phyloP scores from a whole-genome alignment of 2,113 vertebrate species.

The Gnathonemus echidnorhynchus region DNA sequence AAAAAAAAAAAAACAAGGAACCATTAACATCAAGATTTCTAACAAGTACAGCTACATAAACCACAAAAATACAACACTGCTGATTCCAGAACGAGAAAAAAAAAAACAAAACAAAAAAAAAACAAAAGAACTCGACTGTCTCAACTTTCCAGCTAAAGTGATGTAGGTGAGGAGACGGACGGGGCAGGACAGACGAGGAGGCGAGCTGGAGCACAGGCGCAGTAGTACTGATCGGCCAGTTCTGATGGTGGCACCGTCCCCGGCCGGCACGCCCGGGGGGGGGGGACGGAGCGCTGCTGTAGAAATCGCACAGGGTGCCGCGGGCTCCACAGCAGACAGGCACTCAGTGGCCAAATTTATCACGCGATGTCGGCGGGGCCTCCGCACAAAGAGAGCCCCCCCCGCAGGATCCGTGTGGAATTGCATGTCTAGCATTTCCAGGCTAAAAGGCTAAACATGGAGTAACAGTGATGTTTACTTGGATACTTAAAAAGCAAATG shows the following conservation, averaged over 20 bases:
- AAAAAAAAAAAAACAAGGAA: neutral
- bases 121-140: neutral
- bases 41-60: constrained; percentile 1
- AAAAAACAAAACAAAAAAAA: neutral
- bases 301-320: constrained; percentile 27
- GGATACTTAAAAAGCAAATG: constrained; percentile 44
- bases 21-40: neutral
- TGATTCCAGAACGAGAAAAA: constrained; percentile 42
- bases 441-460: constrained; percentile 56
- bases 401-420: constrained; percentile 32
- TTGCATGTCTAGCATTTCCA: constrained; percentile 51
- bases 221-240: constrained; percentile 44
- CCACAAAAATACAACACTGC: constrained; percentile 40
- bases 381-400: neutral
- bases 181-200: constrained; percentile 31
- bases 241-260: constrained; percentile 33
- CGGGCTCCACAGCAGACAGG: constrained; percentile 54
- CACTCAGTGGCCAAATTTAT: constrained; percentile 48
- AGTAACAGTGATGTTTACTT: constrained; percentile 68
- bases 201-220: constrained; percentile 22
- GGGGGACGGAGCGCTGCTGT: constrained; percentile 6
- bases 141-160: constrained; percentile 53
- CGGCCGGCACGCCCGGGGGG: constrained; percentile 13
- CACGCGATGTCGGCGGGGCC: neutral
- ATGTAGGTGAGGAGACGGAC: constrained; percentile 52